Evolutionary conservation across 92 coral and sea anemone genomes (phyloP).

Genomic region (Epizoanthus ramosus): DNA sequence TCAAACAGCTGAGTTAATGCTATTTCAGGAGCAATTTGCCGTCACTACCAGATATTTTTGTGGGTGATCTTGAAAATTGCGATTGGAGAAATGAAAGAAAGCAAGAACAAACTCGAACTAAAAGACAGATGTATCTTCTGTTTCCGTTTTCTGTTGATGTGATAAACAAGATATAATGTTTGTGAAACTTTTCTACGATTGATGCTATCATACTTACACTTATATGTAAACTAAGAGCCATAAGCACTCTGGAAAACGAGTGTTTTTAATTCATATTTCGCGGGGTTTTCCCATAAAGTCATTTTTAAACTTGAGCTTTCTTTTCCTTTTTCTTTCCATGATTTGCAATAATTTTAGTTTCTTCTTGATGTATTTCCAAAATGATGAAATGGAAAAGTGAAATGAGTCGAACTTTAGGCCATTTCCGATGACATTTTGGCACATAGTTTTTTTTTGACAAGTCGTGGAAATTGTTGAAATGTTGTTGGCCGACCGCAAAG

Average conservation of each 20-base stretch:
- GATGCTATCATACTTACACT: background rate
- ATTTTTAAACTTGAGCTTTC: background rate
- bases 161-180: background rate
- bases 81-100: too few species aligned
- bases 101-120: too few species aligned
- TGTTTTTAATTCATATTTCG: constrained; percentile 46
- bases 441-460: background rate
- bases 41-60: too few species aligned
- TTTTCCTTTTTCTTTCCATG: background rate
- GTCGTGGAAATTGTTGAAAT: background rate
- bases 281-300: constrained; percentile 66
- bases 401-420: background rate
- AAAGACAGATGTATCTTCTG: too few species aligned
- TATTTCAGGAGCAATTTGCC: background rate
- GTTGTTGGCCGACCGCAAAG: background rate
- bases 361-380: background rate
- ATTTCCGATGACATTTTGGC: background rate
- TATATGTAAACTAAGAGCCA: background rate
- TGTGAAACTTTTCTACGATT: background rate
- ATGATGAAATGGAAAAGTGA: background rate
- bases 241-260: background rate
- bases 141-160: background rate
- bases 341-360: background rate
- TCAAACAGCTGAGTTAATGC: background rate
- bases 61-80: too few species aligned